Evolutionary conservation across 1,140 invertebrate species (phyloP).

Genomic region (Aphelenchoides besseyi): DNA sequence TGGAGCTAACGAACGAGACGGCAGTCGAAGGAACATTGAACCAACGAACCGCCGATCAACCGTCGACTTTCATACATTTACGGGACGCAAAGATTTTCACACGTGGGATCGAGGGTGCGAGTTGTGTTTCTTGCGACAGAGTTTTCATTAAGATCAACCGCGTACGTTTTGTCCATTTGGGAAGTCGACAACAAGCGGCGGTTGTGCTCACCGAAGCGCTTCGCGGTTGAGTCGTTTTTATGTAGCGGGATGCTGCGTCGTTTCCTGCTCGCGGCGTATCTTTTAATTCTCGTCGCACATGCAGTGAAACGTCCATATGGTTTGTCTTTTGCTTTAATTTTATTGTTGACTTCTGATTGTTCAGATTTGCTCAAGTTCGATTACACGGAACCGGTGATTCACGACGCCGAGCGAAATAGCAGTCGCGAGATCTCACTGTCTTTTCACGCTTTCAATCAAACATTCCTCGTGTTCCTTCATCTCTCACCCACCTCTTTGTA

Average conservation of each 20-base stretch:
- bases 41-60: background rate
- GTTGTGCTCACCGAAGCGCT: background rate
- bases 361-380: background rate
- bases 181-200: background rate
- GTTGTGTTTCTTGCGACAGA: background rate
- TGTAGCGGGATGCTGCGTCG: background rate
- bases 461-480: background rate
- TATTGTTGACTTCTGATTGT: background rate
- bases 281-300: too few relatives aligned
- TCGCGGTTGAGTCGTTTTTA: background rate
- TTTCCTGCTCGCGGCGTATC: too few relatives aligned
- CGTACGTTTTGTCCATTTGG: slow-evolving; percentile 24
- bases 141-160: background rate
- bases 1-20: slow-evolving; percentile 20
- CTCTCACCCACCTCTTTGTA: background rate
- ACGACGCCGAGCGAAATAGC: background rate
- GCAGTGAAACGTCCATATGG: too few relatives aligned
- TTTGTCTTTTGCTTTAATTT: background rate
- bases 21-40: background rate
- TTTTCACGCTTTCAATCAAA: background rate
- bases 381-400: background rate
- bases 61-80: background rate
- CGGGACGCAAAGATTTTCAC: background rate
- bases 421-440: background rate
- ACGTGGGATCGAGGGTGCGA: background rate